Evolutionary conservation across 2,888 invertebrate species (phyloP).

Genomic region (Xestia c-nigrum): DNA sequence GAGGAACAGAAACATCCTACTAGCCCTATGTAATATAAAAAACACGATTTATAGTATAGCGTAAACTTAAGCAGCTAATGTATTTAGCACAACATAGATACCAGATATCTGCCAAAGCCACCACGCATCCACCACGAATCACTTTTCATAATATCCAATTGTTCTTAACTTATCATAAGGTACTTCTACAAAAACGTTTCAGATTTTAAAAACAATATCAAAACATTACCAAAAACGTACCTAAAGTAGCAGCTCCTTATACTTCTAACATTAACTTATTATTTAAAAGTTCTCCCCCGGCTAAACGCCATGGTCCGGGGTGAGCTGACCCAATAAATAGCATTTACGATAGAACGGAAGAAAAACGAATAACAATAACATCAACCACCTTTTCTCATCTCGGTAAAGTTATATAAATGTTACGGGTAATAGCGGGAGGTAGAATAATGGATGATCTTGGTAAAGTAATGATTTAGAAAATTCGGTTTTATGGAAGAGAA

Average conservation of each 20-base stretch:
- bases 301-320: slow-evolving; percentile 40
- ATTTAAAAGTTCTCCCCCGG: slow-evolving; percentile 50
- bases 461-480: slow-evolving; percentile 25
- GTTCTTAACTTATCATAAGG: too few relatives aligned
- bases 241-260: slow-evolving; percentile 1
- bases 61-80: too few relatives aligned
- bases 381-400: slow-evolving; percentile 46
- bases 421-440: slow-evolving; percentile 13
- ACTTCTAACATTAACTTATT: slow-evolving; percentile 45
- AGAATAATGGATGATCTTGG: slow-evolving; percentile 25
- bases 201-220: not conserved
- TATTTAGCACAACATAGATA: too few relatives aligned
- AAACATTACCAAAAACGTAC: slow-evolving; percentile 5
- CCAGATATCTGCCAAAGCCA: too few relatives aligned
- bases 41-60: too few relatives aligned
- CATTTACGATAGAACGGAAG: slow-evolving; percentile 46
- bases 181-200: too few relatives aligned
- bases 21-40: too few relatives aligned
- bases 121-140: too few relatives aligned
- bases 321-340: slow-evolving; percentile 51
- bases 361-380: slow-evolving; percentile 60
- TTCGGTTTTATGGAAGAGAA: slow-evolving; percentile 9
- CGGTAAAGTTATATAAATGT: slow-evolving; percentile 52
- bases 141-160: too few relatives aligned
- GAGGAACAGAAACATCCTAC: too few relatives aligned